These are phyloP conservation scores for Pemphigus obesinymphae DNA, from an alignment of 1,140 invertebrate species.

Conservation along the genomic window DNA sequence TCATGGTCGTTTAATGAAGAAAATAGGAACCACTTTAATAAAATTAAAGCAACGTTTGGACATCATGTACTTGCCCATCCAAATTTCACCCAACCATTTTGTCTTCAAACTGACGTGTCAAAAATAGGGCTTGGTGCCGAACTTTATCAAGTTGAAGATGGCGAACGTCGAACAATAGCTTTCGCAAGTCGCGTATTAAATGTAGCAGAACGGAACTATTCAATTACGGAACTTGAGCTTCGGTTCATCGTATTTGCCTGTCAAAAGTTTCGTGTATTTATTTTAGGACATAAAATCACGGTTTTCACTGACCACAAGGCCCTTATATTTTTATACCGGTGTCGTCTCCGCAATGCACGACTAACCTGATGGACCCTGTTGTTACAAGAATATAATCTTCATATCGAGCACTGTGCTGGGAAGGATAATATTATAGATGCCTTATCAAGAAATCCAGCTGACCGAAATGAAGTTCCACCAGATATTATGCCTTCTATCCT, in stretches of 20 bases:
- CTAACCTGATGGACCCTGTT: too few relatives aligned
- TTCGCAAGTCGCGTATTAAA: neutral
- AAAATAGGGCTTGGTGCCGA: constrained; percentile 81
- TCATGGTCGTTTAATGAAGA: neutral
- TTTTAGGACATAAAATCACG: neutral
- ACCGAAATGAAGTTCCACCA: neutral
- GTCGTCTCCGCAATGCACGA: too few relatives aligned
- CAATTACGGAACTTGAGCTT: too few relatives aligned
- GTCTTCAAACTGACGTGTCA: constrained; percentile 62
- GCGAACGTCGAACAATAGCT: neutral
- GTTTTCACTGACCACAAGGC: too few relatives aligned
- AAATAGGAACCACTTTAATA: neutral
- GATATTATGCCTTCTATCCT: neutral
- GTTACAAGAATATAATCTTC: constrained; percentile 15
- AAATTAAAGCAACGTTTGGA: neutral
- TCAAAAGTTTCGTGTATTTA: neutral
- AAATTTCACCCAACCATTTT: neutral
- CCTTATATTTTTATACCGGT: too few relatives aligned
- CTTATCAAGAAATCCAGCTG: neutral
- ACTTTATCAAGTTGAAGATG: constrained; percentile 54
- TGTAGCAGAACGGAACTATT: neutral
- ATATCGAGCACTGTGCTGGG: neutral
- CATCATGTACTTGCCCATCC: neutral
- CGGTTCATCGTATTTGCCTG: neutral
- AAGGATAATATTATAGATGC: neutral